Conservation (phyloP, 2,113 vertebrate species). For the Colinus virginianus region DNA sequence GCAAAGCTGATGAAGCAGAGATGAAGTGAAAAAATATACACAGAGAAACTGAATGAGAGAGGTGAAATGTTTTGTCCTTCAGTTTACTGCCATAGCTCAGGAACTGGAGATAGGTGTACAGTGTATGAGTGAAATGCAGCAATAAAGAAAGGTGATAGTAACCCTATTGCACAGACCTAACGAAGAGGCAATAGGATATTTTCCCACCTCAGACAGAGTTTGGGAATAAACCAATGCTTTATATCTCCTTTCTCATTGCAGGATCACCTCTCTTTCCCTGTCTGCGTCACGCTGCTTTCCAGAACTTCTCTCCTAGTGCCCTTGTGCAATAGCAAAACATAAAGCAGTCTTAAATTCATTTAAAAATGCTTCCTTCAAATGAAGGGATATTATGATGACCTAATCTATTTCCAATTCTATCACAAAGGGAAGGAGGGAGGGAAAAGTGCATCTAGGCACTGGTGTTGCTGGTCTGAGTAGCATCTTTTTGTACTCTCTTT, state of each 20-base stretch:
- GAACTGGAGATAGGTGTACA: neutral
- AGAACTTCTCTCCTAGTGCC: neutral
- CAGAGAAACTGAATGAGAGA: neutral
- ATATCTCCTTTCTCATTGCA: neutral
- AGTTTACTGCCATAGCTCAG: neutral
- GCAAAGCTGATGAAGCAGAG: neutral
- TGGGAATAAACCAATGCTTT: neutral
- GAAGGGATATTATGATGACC: rapidly evolving
- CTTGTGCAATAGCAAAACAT: neutral
- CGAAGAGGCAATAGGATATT: neutral
- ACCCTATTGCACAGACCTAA: neutral
- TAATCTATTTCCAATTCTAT: neutral
- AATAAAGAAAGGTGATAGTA: neutral
- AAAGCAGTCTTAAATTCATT: neutral
- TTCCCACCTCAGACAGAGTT: neutral
- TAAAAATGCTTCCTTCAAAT: neutral
- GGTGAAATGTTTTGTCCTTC: neutral
- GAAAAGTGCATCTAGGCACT: rapidly evolving
- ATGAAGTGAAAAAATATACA: neutral
- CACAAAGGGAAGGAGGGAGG: neutral
- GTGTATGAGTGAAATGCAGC: neutral
- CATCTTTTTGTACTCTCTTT: neutral
- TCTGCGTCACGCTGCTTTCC: neutral
- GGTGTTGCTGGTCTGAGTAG: neutral
- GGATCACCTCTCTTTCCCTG: neutral